These are phyloP conservation scores for Myotis lucifugus DNA, from an alignment of 2,113 vertebrate genomes.

Conservation along the genomic window DNA sequence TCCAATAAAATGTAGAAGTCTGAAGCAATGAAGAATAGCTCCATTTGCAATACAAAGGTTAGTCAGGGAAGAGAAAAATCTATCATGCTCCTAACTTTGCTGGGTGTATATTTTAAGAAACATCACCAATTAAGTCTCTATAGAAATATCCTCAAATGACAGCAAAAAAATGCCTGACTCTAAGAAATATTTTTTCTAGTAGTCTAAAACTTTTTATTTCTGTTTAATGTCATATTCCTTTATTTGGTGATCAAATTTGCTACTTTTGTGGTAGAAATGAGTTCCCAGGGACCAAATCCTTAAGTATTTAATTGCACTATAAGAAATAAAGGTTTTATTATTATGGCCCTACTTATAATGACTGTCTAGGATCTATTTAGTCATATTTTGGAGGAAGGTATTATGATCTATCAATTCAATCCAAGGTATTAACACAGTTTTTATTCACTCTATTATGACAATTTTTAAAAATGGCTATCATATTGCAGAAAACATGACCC, in stretches of 20 bases:
- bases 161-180: not conserved
- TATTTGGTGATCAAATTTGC: not conserved
- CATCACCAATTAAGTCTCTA: not conserved
- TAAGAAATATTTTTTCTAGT: not conserved
- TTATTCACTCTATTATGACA: not conserved
- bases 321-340: slow-evolving; percentile 18
- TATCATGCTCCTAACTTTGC: not conserved
- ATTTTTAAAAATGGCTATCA: not conserved
- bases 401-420: not conserved
- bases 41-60: not conserved
- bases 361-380: not conserved
- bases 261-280: not conserved
- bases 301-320: not conserved
- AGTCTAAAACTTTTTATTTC: not conserved
- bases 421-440: not conserved
- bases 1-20: not conserved
- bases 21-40: not conserved
- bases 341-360: not conserved
- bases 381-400: not conserved
- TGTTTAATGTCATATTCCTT: not conserved
- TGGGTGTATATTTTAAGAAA: not conserved
- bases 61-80: not conserved
- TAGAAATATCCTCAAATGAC: not conserved
- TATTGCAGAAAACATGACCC: not conserved
- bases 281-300: not conserved